Conservation (phyloP, 2,797 vertebrate species). For the Melanotaenia trifasciata region DNA sequence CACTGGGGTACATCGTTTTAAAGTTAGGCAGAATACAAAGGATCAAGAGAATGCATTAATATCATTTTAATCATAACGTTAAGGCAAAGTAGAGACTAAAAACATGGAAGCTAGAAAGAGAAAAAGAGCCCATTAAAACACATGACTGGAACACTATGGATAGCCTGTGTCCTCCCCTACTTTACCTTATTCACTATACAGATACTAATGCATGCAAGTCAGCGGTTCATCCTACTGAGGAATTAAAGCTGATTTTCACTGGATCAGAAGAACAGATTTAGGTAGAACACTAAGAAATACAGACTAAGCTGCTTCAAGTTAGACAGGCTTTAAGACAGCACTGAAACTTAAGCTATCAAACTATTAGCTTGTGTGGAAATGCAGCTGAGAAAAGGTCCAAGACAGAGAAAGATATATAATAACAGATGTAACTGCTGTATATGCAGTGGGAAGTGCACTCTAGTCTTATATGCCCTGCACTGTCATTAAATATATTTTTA, state of each 20-base stretch:
- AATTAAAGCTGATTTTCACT: slow-evolving; percentile 8
- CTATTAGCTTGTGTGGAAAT: slow-evolving; percentile 3
- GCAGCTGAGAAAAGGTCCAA: not conserved
- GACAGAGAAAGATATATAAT: not conserved
- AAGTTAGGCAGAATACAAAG: too few species aligned
- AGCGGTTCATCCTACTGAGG: slow-evolving; percentile 10
- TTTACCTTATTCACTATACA: not conserved
- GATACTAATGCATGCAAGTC: slow-evolving; percentile 4
- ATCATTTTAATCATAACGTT: too few species aligned
- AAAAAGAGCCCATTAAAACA: not conserved
- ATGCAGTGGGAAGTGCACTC: not conserved
- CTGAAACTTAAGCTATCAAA: not conserved
- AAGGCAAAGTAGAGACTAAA: not conserved
- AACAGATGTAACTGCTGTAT: not conserved
- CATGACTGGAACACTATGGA: not conserved
- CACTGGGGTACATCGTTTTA: not conserved
- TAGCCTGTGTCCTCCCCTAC: not conserved
- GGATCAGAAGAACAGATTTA: slow-evolving; percentile 5
- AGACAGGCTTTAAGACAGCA: not conserved
- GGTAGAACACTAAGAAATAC: slow-evolving; percentile 10
- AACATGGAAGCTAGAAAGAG: not conserved
- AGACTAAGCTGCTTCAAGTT: not conserved
- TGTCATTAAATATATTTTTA: not conserved
- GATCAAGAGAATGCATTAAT: too few species aligned
- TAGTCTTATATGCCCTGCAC: not conserved